Percentiles rank a stretch among this genome's conserved stretches.
phyloP scores from a whole-genome alignment of 2,797 vertebrate genomes.

The Sardinella longiceps region DNA sequence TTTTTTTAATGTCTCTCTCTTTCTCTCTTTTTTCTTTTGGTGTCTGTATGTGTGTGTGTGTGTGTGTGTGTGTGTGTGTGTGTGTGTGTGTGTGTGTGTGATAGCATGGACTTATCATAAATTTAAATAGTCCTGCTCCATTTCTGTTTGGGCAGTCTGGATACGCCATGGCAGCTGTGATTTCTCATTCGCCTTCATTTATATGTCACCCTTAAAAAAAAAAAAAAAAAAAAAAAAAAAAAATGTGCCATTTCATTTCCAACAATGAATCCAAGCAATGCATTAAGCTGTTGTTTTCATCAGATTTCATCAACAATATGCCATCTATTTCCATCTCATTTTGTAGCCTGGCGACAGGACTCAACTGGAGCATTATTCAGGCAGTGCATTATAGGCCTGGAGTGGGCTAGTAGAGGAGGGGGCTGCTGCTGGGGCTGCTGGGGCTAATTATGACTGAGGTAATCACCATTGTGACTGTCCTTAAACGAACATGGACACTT shows the following conservation, averaged over 20 bases:
- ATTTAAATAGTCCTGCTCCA: neutral
- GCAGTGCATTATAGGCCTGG: neutral
- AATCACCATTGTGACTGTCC: neutral
- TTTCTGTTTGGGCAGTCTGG: neutral
- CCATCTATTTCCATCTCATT: constrained; percentile 1
- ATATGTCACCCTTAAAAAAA: constrained; percentile 18
- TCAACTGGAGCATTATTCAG: neutral
- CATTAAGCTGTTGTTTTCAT: constrained; percentile 21
- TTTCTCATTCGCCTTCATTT: neutral
- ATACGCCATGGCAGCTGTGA: neutral
- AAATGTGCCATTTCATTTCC: constrained; percentile 10
- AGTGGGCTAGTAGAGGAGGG: neutral
- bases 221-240: no score
- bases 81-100: neutral
- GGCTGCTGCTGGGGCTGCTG: neutral
- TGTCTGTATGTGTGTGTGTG: neutral
- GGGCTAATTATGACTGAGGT: neutral
- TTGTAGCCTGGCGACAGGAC: neutral
- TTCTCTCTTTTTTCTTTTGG: neutral
- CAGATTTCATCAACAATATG: neutral
- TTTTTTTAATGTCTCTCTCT: neutral
- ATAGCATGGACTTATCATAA: neutral
- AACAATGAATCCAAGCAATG: constrained; percentile 19
- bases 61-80: neutral
- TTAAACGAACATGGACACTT: neutral